Percentiles rank a stretch among this genome's conserved stretches.
phyloP scores from a whole-genome alignment of 2,113 vertebrate species.

The Archocentrus centrarchus region DNA sequence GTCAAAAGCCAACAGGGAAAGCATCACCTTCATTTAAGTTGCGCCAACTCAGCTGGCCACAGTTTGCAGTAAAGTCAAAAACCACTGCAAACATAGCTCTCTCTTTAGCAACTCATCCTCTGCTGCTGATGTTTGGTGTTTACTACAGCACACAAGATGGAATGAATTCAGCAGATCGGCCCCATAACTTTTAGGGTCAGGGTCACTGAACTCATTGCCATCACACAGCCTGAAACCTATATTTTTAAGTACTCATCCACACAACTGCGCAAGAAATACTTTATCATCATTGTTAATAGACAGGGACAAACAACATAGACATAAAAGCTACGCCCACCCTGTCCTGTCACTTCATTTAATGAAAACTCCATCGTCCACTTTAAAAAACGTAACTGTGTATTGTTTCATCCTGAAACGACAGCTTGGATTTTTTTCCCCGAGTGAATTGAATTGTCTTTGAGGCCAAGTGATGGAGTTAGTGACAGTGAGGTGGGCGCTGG shows the following conservation, averaged over 20 bases:
- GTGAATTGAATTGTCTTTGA: background rate
- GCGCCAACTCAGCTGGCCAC: background rate
- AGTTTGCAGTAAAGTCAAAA: conserved; percentile 1
- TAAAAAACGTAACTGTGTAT: conserved; percentile 30
- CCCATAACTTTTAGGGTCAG: background rate
- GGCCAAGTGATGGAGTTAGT: conserved; percentile 21
- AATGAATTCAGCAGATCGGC: background rate
- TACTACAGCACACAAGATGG: background rate
- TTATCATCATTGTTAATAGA: conserved; percentile 2
- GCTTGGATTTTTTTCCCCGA: background rate
- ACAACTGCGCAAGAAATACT: conserved; percentile 17
- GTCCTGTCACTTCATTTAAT: conserved; percentile 21
- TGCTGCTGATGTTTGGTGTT: too few species aligned
- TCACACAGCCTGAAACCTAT: background rate
- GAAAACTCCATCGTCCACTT: conserved; percentile 25
- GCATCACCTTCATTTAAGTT: too few species aligned
- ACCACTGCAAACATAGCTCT: background rate
- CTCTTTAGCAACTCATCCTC: background rate
- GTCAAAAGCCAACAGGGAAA: too few species aligned
- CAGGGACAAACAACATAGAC: conserved; percentile 4
- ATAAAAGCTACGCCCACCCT: conserved; percentile 33
- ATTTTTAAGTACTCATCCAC: background rate
- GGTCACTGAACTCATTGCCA: background rate
- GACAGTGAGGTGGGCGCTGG: conserved; percentile 15
- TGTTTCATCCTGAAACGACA: conserved; percentile 25